A percentile compares a stretch with the other conserved stretches of the same genome.
phyloP scores from a whole-genome alignment of 2,113 vertebrate genomes.

The Amazona vittata region DNA sequence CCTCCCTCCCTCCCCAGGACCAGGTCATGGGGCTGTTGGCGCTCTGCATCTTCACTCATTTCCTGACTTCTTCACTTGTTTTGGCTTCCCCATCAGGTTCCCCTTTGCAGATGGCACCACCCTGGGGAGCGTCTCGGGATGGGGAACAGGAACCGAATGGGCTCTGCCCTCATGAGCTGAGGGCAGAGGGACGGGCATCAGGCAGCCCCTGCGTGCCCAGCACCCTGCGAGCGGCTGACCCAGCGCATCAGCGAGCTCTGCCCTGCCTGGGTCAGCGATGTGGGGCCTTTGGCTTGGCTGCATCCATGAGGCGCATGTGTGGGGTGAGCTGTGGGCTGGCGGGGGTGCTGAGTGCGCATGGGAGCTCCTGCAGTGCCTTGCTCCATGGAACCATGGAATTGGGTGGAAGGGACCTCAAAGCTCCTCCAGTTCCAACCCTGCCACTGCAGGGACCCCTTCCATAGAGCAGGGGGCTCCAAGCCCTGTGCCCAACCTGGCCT shows the following conservation, averaged over 20 bases:
- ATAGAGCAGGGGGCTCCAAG: no score
- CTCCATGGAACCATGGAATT: not conserved
- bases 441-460: no score
- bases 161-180: not conserved
- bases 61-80: not conserved
- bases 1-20: fast-evolving
- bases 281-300: not conserved
- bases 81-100: not conserved
- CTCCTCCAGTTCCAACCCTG: no score
- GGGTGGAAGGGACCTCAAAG: no score
- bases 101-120: not conserved
- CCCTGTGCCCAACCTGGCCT: no score
- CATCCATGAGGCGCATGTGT: fast-evolving
- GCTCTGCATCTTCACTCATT: not conserved
- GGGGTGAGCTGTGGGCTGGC: fast-evolving
- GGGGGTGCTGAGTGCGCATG: fast-evolving
- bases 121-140: not conserved
- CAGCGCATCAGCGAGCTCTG: not conserved
- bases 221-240: fast-evolving
- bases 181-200: not conserved
- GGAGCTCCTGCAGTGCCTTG: fast-evolving
- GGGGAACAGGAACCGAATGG: not conserved
- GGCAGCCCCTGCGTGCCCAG: not conserved
- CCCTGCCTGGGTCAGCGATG: fast-evolving
- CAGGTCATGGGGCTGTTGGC: fast-evolving